A percentile compares a stretch with the other conserved stretches of the same genome.
Conservation (phyloP, 2,113 vertebrate species). For the Dunckerocampus dactyliophorus region DNA sequence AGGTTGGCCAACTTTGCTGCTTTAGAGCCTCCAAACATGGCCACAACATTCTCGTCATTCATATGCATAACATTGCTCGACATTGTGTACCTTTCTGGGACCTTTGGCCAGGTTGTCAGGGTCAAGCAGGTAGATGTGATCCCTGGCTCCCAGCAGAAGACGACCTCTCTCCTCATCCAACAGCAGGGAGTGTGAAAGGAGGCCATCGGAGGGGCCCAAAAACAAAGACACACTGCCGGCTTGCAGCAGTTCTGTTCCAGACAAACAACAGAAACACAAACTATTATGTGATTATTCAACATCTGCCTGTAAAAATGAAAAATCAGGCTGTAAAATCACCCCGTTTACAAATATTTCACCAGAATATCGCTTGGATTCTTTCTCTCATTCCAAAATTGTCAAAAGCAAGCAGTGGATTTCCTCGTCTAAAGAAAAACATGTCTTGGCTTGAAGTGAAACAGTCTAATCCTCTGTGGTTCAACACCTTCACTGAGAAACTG, state of each 20-base stretch:
- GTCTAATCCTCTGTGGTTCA: conserved; percentile 37
- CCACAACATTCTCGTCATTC: neutral
- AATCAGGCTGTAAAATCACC: neutral
- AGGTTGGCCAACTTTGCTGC: no score
- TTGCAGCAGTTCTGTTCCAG: conserved; percentile 80
- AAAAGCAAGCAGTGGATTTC: conserved; percentile 13
- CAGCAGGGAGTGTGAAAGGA: conserved; percentile 88
- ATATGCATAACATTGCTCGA: neutral
- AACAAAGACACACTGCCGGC: conserved; percentile 87
- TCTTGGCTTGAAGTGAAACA: conserved; percentile 27
- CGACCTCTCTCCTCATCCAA: conserved; percentile 90
- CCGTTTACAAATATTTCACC: neutral
- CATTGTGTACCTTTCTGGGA: conserved; percentile 79
- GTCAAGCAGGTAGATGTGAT: conserved; percentile 88
- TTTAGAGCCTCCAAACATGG: no score
- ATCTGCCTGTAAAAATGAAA: neutral
- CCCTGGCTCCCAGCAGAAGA: conserved; percentile 85
- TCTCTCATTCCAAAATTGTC: neutral
- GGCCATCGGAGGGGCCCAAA: conserved; percentile 80
- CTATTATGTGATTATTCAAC: neutral
- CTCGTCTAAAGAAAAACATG: conserved; percentile 9
- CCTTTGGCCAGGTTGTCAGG: conserved; percentile 85
- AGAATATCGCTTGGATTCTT: conserved; percentile 15
- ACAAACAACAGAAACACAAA: conserved; percentile 19
- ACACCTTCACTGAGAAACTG: conserved; percentile 15